Conservation (phyloP, 1,140 invertebrate species). For the Antheraea mylitta region DNA sequence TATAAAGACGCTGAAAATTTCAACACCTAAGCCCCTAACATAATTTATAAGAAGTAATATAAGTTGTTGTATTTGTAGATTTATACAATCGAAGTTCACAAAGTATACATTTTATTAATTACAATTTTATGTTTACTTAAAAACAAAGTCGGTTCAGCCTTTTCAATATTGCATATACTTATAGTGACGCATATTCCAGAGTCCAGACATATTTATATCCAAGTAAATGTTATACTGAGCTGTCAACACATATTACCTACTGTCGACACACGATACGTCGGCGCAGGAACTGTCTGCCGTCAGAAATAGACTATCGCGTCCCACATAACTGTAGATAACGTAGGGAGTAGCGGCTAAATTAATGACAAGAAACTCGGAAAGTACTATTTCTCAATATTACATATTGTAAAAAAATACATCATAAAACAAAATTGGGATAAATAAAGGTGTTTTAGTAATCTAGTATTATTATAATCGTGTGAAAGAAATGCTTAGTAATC, state of each 20-base stretch:
- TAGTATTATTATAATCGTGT: neutral
- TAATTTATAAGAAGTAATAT: too few species aligned
- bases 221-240: conserved; percentile 14
- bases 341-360: conserved; percentile 36
- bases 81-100: too few species aligned
- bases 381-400: conserved; percentile 20
- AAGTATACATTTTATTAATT: too few species aligned
- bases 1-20: too few species aligned
- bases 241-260: conserved; percentile 43
- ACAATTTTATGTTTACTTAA: too few species aligned
- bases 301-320: conserved; percentile 56
- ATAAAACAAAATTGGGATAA: neutral
- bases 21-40: too few species aligned
- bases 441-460: neutral
- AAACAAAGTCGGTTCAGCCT: neutral
- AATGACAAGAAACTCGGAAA: conserved; percentile 26
- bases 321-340: conserved; percentile 51
- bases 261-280: conserved; percentile 28
- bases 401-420: too few species aligned
- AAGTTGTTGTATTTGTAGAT: too few species aligned
- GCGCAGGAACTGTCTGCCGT: conserved; percentile 39
- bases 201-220: conserved; percentile 1
- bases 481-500: conserved; percentile 21
- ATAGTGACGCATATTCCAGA: neutral
- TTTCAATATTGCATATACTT: neutral